Percentiles rank a stretch among this genome's conserved stretches.
Conservation (phyloP, 2,797 vertebrate species). For the Microchirus variegatus region DNA sequence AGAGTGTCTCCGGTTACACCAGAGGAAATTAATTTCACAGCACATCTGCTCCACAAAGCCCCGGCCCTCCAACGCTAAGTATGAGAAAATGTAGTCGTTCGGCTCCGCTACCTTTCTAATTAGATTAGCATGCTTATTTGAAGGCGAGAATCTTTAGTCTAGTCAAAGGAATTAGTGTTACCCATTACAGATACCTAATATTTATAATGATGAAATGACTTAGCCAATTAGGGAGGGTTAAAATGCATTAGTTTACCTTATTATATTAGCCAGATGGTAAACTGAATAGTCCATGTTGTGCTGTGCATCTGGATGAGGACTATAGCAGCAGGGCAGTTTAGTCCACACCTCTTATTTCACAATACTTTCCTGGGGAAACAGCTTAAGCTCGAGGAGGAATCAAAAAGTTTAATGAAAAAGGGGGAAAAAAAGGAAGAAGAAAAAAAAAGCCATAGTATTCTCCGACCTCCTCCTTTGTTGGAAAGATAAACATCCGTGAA, state of each 20-base stretch:
- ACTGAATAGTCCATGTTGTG: slow-evolving; percentile 77
- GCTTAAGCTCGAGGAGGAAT: slow-evolving; percentile 71
- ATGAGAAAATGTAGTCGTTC: slow-evolving; percentile 96
- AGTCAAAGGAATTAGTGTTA: slow-evolving; percentile 93
- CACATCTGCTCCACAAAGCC: slow-evolving; percentile 98
- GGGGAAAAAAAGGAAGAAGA: too few species aligned
- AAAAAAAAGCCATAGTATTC: slow-evolving; percentile 27
- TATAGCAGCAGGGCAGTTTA: slow-evolving; percentile 61
- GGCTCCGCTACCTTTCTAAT: slow-evolving; percentile 97
- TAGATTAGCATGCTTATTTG: slow-evolving; percentile 98
- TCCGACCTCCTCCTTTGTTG: slow-evolving; percentile 44
- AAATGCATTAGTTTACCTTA: slow-evolving; percentile 93
- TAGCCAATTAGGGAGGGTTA: slow-evolving; percentile 95
- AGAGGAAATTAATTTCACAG: slow-evolving; percentile 99
- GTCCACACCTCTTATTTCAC: slow-evolving; percentile 48
- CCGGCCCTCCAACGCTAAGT: slow-evolving; percentile 96
- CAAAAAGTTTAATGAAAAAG: slow-evolving; percentile 76
- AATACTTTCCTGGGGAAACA: slow-evolving; percentile 53
- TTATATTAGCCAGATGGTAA: slow-evolving; percentile 91
- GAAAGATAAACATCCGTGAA: slow-evolving; percentile 71
- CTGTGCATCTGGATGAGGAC: slow-evolving; percentile 86
- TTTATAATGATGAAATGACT: slow-evolving; percentile 98
- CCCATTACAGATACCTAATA: slow-evolving; percentile 93
- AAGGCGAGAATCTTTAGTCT: slow-evolving; percentile 90
- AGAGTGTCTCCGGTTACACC: slow-evolving; percentile 97